Conservation (phyloP, 2,888 invertebrate species). For the Lamellibrachia columna region DNA sequence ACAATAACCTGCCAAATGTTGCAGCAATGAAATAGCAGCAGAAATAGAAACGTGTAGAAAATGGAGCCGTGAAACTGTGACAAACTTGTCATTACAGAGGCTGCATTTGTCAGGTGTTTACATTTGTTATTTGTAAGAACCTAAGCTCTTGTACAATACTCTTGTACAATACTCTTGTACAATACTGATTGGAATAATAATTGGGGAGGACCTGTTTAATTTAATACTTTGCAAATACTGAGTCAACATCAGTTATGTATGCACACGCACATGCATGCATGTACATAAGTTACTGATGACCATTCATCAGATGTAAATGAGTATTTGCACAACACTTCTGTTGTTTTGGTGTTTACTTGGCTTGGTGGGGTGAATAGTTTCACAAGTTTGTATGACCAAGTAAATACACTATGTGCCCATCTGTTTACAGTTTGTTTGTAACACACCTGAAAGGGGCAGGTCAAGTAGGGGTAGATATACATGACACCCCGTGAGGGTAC, state of each 20-base stretch:
- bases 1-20: not conserved
- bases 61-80: not conserved
- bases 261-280: not conserved
- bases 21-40: not conserved
- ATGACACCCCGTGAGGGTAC: not conserved
- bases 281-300: not conserved
- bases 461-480: not conserved
- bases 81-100: not conserved
- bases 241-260: not conserved
- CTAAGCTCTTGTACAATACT: not conserved
- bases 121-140: not conserved
- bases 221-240: not conserved
- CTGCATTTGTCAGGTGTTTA: not conserved
- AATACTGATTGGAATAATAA: not conserved
- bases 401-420: not conserved
- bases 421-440: not conserved
- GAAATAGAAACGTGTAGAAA: not conserved
- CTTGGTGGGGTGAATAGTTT: not conserved
- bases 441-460: not conserved
- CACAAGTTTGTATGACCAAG: not conserved
- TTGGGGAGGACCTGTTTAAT: not conserved
- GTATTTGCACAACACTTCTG: conserved; percentile 1
- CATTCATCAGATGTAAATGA: not conserved
- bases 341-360: not conserved
- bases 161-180: not conserved